Percentiles rank a stretch among this genome's conserved stretches.
phyloP scores from a whole-genome alignment of 2,113 vertebrate species.

The Xenotilapia caudafasciata region DNA sequence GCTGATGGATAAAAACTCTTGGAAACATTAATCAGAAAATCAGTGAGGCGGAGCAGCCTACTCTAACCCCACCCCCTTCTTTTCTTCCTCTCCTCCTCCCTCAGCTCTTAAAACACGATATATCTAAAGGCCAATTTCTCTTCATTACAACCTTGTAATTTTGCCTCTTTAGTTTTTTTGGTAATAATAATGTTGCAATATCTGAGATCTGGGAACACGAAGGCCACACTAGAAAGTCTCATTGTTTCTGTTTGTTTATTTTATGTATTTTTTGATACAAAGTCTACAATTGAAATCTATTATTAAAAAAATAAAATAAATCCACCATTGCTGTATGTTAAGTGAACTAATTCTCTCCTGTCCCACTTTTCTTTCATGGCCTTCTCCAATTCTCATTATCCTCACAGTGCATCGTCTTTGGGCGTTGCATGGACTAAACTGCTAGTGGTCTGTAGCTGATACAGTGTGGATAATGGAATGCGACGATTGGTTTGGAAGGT shows the following conservation, averaged over 20 bases:
- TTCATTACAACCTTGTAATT: not conserved
- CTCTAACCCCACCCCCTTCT: not conserved
- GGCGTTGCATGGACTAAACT: not conserved
- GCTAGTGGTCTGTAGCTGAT: not conserved
- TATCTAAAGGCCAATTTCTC: not conserved
- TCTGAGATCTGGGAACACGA: not conserved
- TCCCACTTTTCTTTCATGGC: not conserved
- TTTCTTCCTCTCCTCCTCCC: not conserved
- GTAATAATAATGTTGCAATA: not conserved
- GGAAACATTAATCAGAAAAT: not conserved
- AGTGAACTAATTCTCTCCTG: not conserved
- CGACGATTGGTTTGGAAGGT: not conserved
- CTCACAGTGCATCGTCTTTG: not conserved
- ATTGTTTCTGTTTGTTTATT: not conserved
- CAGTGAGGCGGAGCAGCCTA: conserved; percentile 31
- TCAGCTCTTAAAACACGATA: not conserved
- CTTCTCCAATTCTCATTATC: not conserved
- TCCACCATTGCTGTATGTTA: not conserved
- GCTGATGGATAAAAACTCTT: not conserved
- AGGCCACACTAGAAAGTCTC: not conserved
- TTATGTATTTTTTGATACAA: not conserved
- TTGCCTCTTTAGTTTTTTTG: not conserved
- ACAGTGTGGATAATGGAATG: not conserved
- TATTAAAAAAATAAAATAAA: not conserved
- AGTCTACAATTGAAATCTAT: not conserved